Evolutionary conservation across 2,113 vertebrate species (phyloP).

Genomic region (Rhombomys opimus): DNA sequence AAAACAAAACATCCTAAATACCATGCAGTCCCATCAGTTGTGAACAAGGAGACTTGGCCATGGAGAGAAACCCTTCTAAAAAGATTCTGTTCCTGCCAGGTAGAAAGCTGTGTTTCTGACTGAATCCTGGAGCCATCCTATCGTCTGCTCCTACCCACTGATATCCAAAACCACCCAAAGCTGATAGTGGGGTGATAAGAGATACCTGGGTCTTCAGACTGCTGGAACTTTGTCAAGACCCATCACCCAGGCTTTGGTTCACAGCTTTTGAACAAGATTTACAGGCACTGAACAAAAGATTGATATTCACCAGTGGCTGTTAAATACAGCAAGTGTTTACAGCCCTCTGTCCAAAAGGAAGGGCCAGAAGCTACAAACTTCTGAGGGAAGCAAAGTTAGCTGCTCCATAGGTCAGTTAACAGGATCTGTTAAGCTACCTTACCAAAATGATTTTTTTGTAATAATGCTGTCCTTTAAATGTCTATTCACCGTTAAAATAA

Average conservation of each 20-base stretch:
- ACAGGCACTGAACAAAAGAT: conserved; percentile 49
- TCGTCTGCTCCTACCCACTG: not conserved
- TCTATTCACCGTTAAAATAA: not conserved
- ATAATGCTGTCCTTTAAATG: conserved; percentile 10
- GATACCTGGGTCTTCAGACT: conserved; percentile 22
- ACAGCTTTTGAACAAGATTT: conserved; percentile 36
- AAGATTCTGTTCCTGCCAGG: not conserved
- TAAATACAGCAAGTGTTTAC: conserved; percentile 55
- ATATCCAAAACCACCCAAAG: conserved; percentile 37
- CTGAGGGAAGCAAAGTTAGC: conserved; percentile 17
- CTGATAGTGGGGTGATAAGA: not conserved
- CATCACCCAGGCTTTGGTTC: conserved; percentile 26
- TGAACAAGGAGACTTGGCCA: conserved; percentile 1
- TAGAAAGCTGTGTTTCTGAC: conserved; percentile 3
- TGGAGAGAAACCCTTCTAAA: not conserved
- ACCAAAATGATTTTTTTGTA: not conserved
- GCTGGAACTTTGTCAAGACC: conserved; percentile 22
- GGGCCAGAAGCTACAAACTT: not conserved
- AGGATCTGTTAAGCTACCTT: not conserved
- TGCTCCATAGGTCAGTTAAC: not conserved
- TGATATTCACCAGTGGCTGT: conserved; percentile 50
- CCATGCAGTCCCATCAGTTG: not conserved
- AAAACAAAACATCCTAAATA: not conserved
- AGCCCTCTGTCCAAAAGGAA: conserved; percentile 55
- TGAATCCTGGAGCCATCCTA: not conserved